phyloP scores from a whole-genome alignment of 2,113 vertebrate species.

The Xenopus tropicalis region DNA sequence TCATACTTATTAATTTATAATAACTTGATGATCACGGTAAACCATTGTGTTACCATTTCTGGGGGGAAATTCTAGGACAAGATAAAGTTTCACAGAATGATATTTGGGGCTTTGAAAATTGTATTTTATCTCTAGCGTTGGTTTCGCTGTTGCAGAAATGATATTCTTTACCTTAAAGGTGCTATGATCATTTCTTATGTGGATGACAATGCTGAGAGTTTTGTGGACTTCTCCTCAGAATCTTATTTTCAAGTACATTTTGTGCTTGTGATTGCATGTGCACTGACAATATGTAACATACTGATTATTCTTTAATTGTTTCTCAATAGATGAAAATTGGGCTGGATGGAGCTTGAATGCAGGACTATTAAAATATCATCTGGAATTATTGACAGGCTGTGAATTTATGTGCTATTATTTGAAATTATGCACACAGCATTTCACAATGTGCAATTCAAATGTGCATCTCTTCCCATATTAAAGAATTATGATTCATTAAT shows the following conservation, averaged over 20 bases:
- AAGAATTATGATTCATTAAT: conserved; percentile 3
- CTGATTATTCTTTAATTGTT: conserved; percentile 39
- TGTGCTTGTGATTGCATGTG: conserved; percentile 32
- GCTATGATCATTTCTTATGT: no score
- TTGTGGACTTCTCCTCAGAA: conserved; percentile 8
- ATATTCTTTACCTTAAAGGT: no score
- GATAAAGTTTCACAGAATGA: no score
- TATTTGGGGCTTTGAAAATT: no score
- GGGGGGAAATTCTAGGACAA: no score
- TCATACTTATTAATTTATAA: no score
- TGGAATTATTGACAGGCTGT: conserved; percentile 22
- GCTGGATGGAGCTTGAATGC: conserved; percentile 7
- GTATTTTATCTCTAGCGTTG: no score
- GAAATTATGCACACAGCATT: conserved; percentile 15
- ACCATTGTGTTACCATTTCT: no score
- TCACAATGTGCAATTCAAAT: conserved; percentile 12
- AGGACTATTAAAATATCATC: conserved; percentile 30
- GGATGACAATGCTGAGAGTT: no score
- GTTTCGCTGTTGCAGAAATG: no score
- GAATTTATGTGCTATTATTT: conserved; percentile 25
- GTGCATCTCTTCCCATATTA: conserved; percentile 1
- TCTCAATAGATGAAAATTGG: conserved; percentile 26
- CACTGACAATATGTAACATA: conserved; percentile 28
- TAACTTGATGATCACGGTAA: no score
- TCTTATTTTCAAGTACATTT: conserved; percentile 21